Percentiles rank a stretch among this genome's conserved stretches.
These are phyloP conservation scores for Miichthys miiuy DNA, from an alignment of 2,797 vertebrate genomes.

Conservation along the genomic window DNA sequence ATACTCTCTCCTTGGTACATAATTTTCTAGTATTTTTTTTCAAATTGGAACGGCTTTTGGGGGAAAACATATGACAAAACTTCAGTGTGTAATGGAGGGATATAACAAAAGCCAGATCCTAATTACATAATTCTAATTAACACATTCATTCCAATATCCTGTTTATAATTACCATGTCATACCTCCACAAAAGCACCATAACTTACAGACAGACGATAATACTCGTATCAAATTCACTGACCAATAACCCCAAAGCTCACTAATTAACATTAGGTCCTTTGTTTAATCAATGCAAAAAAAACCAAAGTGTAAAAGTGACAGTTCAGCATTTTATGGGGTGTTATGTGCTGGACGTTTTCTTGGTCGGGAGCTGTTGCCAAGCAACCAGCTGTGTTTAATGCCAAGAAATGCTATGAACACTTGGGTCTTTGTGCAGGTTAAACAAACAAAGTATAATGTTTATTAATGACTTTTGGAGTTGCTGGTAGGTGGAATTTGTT, in stretches of 20 bases:
- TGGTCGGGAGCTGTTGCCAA: neutral
- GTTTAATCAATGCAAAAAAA: neutral
- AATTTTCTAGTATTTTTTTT: slow-evolving; percentile 2
- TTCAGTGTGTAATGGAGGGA: neutral
- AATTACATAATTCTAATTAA: neutral
- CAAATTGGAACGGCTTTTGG: slow-evolving; percentile 12
- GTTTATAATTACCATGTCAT: neutral
- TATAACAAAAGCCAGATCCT: neutral
- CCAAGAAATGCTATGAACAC: too few relatives aligned
- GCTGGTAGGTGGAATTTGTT: neutral
- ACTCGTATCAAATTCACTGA: too few relatives aligned
- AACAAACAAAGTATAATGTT: neutral
- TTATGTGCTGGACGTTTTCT: neutral
- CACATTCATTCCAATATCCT: neutral
- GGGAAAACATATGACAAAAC: neutral
- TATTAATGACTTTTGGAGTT: neutral
- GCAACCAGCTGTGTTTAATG: neutral
- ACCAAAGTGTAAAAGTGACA: neutral
- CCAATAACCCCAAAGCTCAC: neutral
- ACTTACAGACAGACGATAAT: neutral
- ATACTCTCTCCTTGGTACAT: slow-evolving; percentile 22
- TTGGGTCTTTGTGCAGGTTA: neutral
- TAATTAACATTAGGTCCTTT: neutral
- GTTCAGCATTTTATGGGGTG: neutral
- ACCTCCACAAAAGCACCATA: too few relatives aligned